phyloP scores from a whole-genome alignment of 2,888 invertebrate genomes.

The Xestoiulus laeticollis region DNA sequence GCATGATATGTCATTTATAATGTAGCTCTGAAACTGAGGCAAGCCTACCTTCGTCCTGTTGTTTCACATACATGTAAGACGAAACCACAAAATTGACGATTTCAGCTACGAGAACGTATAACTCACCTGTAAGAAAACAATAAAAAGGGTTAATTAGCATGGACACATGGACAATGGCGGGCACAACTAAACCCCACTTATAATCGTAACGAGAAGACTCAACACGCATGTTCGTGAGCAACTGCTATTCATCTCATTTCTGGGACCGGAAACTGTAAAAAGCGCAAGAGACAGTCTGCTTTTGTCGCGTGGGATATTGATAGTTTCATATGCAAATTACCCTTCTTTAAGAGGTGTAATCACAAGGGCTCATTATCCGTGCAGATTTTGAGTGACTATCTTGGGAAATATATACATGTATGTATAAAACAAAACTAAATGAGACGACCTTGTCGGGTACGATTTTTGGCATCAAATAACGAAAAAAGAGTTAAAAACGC shows the following conservation, averaged over 20 bases:
- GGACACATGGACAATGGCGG: not conserved
- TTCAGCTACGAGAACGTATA: not conserved
- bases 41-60: not conserved
- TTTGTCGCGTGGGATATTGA: not conserved
- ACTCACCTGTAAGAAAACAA: slow-evolving; percentile 24
- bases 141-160: not conserved
- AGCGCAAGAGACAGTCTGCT: not conserved
- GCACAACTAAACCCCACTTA: not conserved
- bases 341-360: slow-evolving; percentile 1
- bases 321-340: not conserved
- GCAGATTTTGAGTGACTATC: not conserved
- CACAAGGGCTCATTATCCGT: not conserved
- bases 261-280: not conserved
- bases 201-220: not conserved
- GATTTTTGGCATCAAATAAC: no score
- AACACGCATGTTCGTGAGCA: slow-evolving; percentile 25
- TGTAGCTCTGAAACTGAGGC: not conserved
- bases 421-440: no score
- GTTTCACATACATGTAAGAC: not conserved
- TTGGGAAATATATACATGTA: not conserved
- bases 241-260: not conserved
- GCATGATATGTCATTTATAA: no score
- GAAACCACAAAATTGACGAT: not conserved
- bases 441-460: no score
- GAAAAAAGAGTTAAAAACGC: no score